A percentile compares a stretch with the other conserved stretches of the same genome.
Conservation (phyloP, 2,797 vertebrate genomes). For the Falco cherrug region DNA sequence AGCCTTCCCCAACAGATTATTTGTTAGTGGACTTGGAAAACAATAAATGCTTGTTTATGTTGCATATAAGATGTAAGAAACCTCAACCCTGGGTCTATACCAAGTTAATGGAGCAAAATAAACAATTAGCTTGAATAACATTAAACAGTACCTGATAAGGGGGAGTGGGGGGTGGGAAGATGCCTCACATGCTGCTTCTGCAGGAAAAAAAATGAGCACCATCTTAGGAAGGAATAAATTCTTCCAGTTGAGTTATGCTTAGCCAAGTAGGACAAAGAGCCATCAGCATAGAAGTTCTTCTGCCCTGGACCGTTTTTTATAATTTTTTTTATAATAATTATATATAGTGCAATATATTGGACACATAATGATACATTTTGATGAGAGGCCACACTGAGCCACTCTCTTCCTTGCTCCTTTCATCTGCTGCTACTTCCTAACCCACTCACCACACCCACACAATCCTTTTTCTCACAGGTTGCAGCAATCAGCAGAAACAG, state of each 20-base stretch:
- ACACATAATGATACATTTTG: neutral
- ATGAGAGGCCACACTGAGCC: neutral
- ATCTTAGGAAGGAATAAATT: neutral
- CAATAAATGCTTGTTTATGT: neutral
- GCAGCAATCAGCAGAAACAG: neutral
- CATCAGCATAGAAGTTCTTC: neutral
- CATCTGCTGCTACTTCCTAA: neutral
- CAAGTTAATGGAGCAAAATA: slow-evolving; percentile 13
- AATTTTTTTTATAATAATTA: neutral
- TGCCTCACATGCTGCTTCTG: neutral
- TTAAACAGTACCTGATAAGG: neutral
- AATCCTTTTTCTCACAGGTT: neutral
- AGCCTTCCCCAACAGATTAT: neutral
- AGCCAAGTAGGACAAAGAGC: neutral
- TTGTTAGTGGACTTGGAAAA: neutral
- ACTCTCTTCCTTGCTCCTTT: neutral
- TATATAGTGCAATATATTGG: neutral
- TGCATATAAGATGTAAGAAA: neutral
- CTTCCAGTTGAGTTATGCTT: neutral
- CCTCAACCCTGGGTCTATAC: neutral
- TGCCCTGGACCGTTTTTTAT: neutral
- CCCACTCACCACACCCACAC: neutral
- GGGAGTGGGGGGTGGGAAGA: too few species aligned
- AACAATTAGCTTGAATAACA: neutral
- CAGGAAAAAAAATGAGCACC: neutral